These are phyloP conservation scores for Chaunax sp. DNA, from an alignment of 2,797 vertebrate species.

Conservation along the genomic window DNA sequence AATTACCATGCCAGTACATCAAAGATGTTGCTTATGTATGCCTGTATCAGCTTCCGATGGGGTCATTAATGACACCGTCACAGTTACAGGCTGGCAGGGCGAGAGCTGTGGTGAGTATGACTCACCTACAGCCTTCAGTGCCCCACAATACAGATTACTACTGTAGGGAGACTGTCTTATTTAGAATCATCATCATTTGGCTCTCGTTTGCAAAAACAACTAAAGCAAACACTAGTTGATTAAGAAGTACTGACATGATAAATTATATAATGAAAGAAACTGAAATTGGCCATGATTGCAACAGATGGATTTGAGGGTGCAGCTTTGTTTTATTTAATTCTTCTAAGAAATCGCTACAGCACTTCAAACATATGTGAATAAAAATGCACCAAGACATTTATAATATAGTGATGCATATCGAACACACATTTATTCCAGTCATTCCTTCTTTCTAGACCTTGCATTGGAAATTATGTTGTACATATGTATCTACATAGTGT, in stretches of 20 bases:
- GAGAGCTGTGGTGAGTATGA: constrained; percentile 47
- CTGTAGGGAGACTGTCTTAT: too few relatives aligned
- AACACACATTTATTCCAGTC: too few relatives aligned
- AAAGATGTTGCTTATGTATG: neutral
- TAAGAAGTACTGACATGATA: neutral
- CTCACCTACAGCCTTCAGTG: constrained; percentile 19
- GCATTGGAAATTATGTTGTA: neutral
- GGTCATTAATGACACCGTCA: constrained; percentile 21
- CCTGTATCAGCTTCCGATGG: neutral
- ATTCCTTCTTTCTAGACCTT: neutral
- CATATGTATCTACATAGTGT: too few relatives aligned
- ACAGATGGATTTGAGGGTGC: neutral
- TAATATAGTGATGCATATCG: too few relatives aligned
- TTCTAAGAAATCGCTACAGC: neutral
- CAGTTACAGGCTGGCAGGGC: neutral
- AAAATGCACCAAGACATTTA: neutral
- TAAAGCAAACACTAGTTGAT: fast-evolving
- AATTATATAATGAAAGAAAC: too few relatives aligned
- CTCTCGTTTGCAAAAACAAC: neutral
- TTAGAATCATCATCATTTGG: too few relatives aligned
- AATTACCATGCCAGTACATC: constrained; percentile 25
- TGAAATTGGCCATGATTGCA: neutral
- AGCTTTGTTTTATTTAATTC: neutral
- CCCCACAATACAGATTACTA: constrained; percentile 4
- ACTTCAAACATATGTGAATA: neutral